Conservation (phyloP, 1,140 invertebrate genomes). For the Antheraea mylitta region DNA sequence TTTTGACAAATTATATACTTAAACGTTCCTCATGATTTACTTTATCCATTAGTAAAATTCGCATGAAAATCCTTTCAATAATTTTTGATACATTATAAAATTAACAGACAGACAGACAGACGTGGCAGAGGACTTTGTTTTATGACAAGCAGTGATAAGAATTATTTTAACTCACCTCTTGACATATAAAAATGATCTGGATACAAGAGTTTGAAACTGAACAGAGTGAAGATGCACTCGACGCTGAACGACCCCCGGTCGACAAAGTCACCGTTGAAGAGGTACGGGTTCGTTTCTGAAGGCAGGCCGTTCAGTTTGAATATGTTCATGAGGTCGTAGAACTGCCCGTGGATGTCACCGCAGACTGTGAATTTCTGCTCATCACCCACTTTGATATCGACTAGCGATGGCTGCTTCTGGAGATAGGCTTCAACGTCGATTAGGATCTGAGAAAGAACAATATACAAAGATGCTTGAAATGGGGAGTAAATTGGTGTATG, state of each 20-base stretch:
- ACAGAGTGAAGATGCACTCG: conserved; percentile 98
- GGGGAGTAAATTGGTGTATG: no score
- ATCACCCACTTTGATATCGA: conserved; percentile 93
- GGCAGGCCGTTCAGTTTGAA: conserved; percentile 98
- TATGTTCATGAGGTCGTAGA: conserved; percentile 98
- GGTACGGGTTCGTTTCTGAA: conserved; percentile 96
- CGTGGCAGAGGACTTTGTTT: no score
- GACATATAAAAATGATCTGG: conserved; percentile 99
- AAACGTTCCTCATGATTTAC: no score
- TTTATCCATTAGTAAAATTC: no score
- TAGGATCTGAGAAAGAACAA: conserved; percentile 86
- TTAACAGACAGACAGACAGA: no score
- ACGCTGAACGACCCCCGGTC: conserved; percentile 99
- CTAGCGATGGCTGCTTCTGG: conserved; percentile 90
- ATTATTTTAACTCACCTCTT: conserved; percentile 85
- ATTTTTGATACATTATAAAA: no score
- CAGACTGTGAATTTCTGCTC: conserved; percentile 98
- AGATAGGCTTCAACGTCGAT: conserved; percentile 94
- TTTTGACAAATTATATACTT: no score
- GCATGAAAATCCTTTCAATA: no score
- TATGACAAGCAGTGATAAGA: no score
- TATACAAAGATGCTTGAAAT: conserved; percentile 3
- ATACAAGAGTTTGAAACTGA: conserved; percentile 98
- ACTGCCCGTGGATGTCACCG: conserved; percentile 99
- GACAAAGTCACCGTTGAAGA: conserved; percentile 99